Evolutionary conservation across 2,113 vertebrate genomes (phyloP).

Genomic region (Gavialis gangeticus): DNA sequence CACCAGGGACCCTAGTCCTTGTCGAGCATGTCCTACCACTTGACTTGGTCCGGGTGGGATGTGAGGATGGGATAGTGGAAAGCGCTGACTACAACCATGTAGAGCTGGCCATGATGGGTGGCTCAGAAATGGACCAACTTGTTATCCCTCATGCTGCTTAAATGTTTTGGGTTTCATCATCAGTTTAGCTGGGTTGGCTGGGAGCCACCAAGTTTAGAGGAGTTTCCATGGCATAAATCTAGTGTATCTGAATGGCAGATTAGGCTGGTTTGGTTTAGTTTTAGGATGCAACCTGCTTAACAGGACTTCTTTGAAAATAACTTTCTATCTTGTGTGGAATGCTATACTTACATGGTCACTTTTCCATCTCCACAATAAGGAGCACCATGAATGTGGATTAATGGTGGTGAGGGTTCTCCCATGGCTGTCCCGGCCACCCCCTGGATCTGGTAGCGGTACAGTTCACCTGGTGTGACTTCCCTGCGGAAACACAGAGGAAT

Average conservation of each 20-base stretch:
- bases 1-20: too few relatives aligned
- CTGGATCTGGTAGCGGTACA: slow-evolving; percentile 90
- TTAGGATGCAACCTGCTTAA: not conserved
- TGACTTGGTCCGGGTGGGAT: too few relatives aligned
- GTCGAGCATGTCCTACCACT: too few relatives aligned
- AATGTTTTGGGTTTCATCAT: not conserved
- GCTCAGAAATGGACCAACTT: too few relatives aligned
- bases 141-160: too few relatives aligned
- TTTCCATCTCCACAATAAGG: slow-evolving; percentile 91
- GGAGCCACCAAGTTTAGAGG: not conserved
- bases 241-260: fast-evolving
- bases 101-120: too few relatives aligned
- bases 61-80: too few relatives aligned
- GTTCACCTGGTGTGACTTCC: slow-evolving; percentile 82
- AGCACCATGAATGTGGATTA: slow-evolving; percentile 85
- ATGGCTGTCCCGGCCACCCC: slow-evolving; percentile 80
- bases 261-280: not conserved
- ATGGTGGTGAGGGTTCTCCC: slow-evolving; percentile 86
- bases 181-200: not conserved
- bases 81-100: too few relatives aligned
- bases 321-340: too few relatives aligned
- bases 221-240: not conserved
- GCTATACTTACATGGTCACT: slow-evolving; percentile 82
- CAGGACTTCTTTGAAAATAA: not conserved
- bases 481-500: slow-evolving; percentile 75